phyloP scores from a whole-genome alignment of 1,140 invertebrate species.

The Eurytemora carolleeae region DNA sequence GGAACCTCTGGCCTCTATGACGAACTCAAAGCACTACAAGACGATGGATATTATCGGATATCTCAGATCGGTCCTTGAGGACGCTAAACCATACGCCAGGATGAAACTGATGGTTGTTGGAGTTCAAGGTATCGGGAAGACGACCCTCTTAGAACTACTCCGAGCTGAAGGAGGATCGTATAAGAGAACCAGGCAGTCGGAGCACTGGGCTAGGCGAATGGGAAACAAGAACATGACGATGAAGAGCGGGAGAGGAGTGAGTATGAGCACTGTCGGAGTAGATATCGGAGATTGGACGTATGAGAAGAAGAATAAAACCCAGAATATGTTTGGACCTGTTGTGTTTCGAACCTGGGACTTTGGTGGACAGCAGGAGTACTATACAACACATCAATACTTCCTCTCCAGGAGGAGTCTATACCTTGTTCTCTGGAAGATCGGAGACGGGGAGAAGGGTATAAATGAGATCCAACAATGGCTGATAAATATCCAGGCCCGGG shows the following conservation, averaged over 20 bases:
- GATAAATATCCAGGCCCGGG: constrained; percentile 69
- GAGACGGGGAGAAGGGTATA: constrained; percentile 74
- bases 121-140: constrained; percentile 79
- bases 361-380: constrained; percentile 90
- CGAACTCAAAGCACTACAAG: constrained; percentile 76
- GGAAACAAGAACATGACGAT: constrained; percentile 60
- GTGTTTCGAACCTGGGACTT: constrained; percentile 99
- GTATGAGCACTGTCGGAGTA: constrained; percentile 84
- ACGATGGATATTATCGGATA: constrained; percentile 92
- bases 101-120: constrained; percentile 98
- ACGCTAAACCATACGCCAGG: constrained; percentile 76
- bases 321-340: constrained; percentile 58
- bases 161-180: constrained; percentile 59
- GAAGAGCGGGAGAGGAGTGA: constrained; percentile 50
- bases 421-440: constrained; percentile 83
- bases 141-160: constrained; percentile 67
- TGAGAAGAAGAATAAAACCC: constrained; percentile 50
- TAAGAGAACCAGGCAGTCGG: constrained; percentile 43
- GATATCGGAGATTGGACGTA: constrained; percentile 88
- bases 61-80: constrained; percentile 58
- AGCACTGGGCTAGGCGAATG: constrained; percentile 87
- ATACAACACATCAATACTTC: constrained; percentile 96
- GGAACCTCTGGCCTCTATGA: constrained; percentile 76
- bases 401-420: constrained; percentile 85
- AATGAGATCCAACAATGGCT: constrained; percentile 83